These are phyloP conservation scores for Cephalopterus ornatus DNA, from an alignment of 2,113 vertebrate genomes.

Conservation along the genomic window DNA sequence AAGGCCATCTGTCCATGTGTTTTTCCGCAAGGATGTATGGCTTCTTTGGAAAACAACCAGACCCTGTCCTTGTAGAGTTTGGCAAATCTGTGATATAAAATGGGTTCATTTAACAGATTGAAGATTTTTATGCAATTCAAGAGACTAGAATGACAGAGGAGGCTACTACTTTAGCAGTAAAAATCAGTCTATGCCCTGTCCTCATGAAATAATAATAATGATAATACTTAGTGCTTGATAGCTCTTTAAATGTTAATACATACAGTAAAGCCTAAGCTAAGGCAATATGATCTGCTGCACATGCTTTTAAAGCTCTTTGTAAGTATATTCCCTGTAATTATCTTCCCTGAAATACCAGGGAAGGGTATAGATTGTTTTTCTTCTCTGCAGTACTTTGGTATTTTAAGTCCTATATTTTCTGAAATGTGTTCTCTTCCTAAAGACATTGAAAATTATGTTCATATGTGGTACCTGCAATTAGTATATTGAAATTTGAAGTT, in stretches of 20 bases:
- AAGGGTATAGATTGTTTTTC: not conserved
- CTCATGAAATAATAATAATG: not conserved
- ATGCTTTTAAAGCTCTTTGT: not conserved
- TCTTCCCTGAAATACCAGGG: not conserved
- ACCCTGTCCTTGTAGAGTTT: not conserved
- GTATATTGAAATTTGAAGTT: not conserved
- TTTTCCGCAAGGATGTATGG: not conserved
- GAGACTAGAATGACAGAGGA: not conserved
- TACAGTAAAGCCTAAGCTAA: not conserved
- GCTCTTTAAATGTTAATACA: not conserved
- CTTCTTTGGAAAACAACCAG: conserved; percentile 11
- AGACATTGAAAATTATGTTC: not conserved
- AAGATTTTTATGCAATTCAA: not conserved
- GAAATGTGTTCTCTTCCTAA: not conserved
- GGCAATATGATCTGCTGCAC: not conserved
- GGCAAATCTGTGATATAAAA: not conserved
- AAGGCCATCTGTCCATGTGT: conserved; percentile 40
- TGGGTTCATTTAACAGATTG: not conserved
- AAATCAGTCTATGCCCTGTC: not conserved
- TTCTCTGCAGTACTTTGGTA: not conserved
- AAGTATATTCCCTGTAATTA: not conserved
- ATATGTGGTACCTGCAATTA: not conserved
- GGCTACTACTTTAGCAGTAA: not conserved
- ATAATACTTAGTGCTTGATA: not conserved
- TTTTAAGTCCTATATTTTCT: not conserved